Percentiles rank a stretch among this genome's conserved stretches.
These are phyloP conservation scores for Antennarius striatus DNA, from an alignment of 2,113 vertebrate genomes.

Conservation along the genomic window DNA sequence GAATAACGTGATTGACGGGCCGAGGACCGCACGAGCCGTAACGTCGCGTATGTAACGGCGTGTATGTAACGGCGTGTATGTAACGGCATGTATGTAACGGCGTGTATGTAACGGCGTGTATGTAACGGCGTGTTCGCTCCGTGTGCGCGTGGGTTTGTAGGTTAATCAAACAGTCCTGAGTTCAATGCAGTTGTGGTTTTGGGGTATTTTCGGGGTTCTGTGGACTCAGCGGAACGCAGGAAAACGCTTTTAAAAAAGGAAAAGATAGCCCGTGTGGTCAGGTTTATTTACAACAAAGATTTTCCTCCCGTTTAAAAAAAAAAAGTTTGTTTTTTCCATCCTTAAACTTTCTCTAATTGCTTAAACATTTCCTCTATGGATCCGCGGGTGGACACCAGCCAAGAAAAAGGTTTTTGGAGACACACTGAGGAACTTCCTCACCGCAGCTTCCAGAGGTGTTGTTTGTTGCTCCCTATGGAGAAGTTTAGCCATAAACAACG, in stretches of 20 bases:
- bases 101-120: constrained; percentile 27
- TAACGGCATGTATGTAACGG: no score
- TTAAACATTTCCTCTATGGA: constrained; percentile 60
- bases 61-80: constrained; percentile 42
- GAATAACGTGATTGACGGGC: constrained; percentile 56
- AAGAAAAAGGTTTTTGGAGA: constrained; percentile 38
- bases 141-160: constrained; percentile 21
- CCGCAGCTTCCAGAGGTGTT: constrained; percentile 52
- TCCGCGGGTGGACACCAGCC: constrained; percentile 34
- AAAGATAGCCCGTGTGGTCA: constrained; percentile 48
- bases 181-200: constrained; percentile 49
- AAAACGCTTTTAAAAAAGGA: constrained; percentile 19
- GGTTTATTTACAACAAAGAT: constrained; percentile 55
- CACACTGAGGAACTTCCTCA: constrained; percentile 7
- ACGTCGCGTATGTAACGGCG: constrained; percentile 29
- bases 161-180: constrained; percentile 44
- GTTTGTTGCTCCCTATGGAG: constrained; percentile 18
- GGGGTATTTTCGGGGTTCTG: constrained; percentile 25
- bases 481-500: no score
- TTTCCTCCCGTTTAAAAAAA: constrained; percentile 51
- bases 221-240: constrained; percentile 38
- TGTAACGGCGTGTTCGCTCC: constrained; percentile 29
- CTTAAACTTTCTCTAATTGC: constrained; percentile 58
- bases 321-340: constrained; percentile 34
- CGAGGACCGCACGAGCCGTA: constrained; percentile 9